Conservation (phyloP, 2,797 vertebrate species). For the Gobionotothen gibberifrons region DNA sequence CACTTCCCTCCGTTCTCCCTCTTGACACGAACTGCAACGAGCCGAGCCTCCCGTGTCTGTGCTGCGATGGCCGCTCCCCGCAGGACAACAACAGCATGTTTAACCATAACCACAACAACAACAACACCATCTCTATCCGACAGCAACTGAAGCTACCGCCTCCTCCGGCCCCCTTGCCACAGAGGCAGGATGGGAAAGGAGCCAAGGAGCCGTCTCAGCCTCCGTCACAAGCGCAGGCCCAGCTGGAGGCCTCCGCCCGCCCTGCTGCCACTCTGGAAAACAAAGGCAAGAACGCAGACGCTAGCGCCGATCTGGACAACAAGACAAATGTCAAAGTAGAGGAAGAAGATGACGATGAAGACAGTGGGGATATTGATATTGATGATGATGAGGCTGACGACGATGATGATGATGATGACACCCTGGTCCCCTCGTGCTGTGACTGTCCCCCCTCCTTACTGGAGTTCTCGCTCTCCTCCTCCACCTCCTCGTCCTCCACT, state of each 20-base stretch:
- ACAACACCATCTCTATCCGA: constrained; percentile 84
- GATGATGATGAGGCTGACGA: constrained; percentile 68
- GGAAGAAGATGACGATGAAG: constrained; percentile 77
- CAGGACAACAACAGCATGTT: constrained; percentile 87
- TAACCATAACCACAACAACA: constrained; percentile 86
- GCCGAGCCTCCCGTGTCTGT: constrained; percentile 90
- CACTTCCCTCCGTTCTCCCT: constrained; percentile 62
- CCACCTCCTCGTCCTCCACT: constrained; percentile 90
- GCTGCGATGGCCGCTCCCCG: constrained; percentile 87
- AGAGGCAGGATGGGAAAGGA: constrained; percentile 67
- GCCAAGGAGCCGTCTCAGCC: constrained; percentile 51
- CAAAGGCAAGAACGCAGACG: constrained; percentile 55
- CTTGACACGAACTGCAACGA: constrained; percentile 94
- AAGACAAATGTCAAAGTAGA: constrained; percentile 68
- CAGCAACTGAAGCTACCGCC: constrained; percentile 82
- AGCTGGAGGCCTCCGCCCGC: constrained; percentile 53
- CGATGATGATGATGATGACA: constrained; percentile 85
- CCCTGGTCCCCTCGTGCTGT: constrained; percentile 84
- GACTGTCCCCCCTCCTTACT: constrained; percentile 85
- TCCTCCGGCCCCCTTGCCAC: constrained; percentile 65
- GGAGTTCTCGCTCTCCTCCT: constrained; percentile 85
- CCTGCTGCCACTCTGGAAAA: constrained; percentile 52
- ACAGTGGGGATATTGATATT: constrained; percentile 75
- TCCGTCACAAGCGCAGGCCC: constrained; percentile 52
- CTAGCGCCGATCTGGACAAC: constrained; percentile 61